These are phyloP conservation scores for Opisthograptis luteolata DNA, from an alignment of 2,888 invertebrate species.

Conservation along the genomic window DNA sequence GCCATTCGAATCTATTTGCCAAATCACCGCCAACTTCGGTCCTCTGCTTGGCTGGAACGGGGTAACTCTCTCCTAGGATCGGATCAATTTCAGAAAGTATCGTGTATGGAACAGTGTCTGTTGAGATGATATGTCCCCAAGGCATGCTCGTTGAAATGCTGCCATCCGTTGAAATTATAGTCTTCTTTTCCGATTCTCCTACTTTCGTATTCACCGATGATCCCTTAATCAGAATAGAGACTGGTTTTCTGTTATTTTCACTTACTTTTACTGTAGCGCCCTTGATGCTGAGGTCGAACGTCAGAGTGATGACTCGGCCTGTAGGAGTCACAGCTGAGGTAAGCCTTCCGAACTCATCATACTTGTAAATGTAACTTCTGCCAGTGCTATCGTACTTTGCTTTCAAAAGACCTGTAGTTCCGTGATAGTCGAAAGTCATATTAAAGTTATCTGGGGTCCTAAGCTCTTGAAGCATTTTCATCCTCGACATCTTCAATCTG, in stretches of 20 bases:
- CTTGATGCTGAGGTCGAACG: constrained; percentile 95
- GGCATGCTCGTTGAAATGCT: constrained; percentile 92
- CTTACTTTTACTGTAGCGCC: constrained; percentile 94
- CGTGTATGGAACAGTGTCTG: constrained; percentile 96
- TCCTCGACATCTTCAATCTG: constrained; percentile 94
- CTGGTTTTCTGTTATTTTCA: constrained; percentile 92
- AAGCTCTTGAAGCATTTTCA: constrained; percentile 95
- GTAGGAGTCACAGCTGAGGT: constrained; percentile 97
- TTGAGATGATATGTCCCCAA: constrained; percentile 94
- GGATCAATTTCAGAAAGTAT: constrained; percentile 95
- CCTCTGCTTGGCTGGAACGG: constrained; percentile 95
- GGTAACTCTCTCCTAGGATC: constrained; percentile 94
- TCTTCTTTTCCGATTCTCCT: constrained; percentile 92
- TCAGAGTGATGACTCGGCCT: constrained; percentile 94
- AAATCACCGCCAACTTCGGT: constrained; percentile 95
- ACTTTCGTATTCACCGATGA: constrained; percentile 92
- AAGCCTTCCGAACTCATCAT: constrained; percentile 96
- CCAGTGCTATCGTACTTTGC: constrained; percentile 96
- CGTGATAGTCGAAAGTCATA: constrained; percentile 96
- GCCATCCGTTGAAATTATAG: constrained; percentile 91
- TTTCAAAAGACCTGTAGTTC: constrained; percentile 93
- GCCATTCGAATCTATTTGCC: constrained; percentile 97
- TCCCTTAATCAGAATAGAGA: constrained; percentile 94
- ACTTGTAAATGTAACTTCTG: constrained; percentile 95
- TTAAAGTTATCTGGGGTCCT: constrained; percentile 97